Evolutionary conservation across 2,888 invertebrate species (phyloP).

Genomic region (Eupithecia exiguata): DNA sequence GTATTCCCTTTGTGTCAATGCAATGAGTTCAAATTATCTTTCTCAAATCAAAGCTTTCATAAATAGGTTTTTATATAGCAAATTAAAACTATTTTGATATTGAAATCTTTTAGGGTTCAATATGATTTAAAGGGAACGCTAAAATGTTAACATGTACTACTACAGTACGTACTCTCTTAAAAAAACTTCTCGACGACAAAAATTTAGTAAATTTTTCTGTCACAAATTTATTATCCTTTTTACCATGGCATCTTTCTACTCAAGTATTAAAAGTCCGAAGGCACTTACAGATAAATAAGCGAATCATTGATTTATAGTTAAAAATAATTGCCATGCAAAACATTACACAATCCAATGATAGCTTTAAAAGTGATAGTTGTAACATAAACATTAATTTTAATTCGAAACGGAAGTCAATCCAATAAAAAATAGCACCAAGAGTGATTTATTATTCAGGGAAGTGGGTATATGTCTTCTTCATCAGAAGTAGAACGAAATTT

Average conservation of each 20-base stretch:
- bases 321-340: constrained; percentile 12
- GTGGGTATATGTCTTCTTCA: constrained; percentile 47
- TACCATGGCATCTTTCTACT: neutral
- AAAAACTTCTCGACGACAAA: no score
- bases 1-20: no score
- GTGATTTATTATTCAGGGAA: constrained; percentile 48
- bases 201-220: no score
- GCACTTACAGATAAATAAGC: neutral
- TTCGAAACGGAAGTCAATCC: constrained; percentile 41
- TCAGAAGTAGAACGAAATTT: constrained; percentile 24
- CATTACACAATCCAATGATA: constrained; percentile 31
- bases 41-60: no score
- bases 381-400: constrained; percentile 34
- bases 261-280: neutral
- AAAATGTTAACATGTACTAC: no score
- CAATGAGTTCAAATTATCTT: no score
- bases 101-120: no score
- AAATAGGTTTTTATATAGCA: no score
- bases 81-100: no score
- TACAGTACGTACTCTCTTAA: no score
- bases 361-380: constrained; percentile 34
- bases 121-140: no score
- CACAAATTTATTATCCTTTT: no score
- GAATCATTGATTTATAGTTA: constrained; percentile 10
- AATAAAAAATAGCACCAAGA: constrained; percentile 37